phyloP scores from a whole-genome alignment of 2,888 invertebrate species.

The Rhorus exstirpatorius region DNA sequence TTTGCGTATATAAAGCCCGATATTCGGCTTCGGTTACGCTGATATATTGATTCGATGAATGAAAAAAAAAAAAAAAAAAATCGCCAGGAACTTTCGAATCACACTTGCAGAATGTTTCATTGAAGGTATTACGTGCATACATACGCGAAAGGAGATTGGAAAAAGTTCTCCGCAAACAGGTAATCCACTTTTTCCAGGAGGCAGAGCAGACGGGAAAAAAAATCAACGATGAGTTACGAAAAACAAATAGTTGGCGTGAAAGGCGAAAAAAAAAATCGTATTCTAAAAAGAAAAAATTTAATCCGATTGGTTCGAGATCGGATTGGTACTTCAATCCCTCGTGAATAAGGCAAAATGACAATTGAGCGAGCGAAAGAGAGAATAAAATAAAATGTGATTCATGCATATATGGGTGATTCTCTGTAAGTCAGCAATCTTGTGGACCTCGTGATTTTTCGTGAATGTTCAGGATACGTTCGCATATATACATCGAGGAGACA shows the following conservation, averaged over 20 bases:
- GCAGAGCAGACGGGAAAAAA: too few relatives aligned
- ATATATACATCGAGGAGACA: too few relatives aligned
- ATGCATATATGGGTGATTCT: too few relatives aligned
- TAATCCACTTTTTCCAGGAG: neutral
- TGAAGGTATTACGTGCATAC: slow-evolving; percentile 14
- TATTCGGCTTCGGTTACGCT: slow-evolving; percentile 45
- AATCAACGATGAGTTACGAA: neutral
- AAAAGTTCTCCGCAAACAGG: neutral
- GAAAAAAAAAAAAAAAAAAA: slow-evolving; percentile 27
- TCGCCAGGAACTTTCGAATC: slow-evolving; percentile 36
- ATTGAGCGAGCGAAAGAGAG: neutral
- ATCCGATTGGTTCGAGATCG: neutral
- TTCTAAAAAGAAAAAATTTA: neutral
- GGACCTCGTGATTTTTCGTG: too few relatives aligned
- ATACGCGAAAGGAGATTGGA: slow-evolving; percentile 11
- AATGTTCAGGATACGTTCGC: too few relatives aligned
- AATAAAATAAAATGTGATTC: neutral
- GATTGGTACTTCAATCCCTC: neutral
- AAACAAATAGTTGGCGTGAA: neutral
- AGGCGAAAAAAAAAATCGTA: too few relatives aligned
- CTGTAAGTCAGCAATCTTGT: too few relatives aligned
- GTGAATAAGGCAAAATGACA: neutral
- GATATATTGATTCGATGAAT: slow-evolving; percentile 58
- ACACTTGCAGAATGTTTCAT: slow-evolving; percentile 38
- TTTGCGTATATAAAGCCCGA: neutral